Conservation (phyloP, 2,113 vertebrate genomes). For the Piprites chloris region DNA sequence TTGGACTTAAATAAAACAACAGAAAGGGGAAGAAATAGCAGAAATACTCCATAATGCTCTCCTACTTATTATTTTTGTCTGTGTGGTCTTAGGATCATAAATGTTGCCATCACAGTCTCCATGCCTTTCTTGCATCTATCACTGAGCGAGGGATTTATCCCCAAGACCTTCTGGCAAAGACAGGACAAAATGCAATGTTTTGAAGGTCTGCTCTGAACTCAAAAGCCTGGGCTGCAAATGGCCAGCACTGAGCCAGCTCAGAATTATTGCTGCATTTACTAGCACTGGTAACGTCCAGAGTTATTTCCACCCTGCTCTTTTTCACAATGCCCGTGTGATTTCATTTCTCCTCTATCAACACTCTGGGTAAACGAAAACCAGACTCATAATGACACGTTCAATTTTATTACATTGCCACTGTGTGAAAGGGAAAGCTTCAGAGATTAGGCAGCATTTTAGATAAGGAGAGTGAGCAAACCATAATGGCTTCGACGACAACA, state of each 20-base stretch:
- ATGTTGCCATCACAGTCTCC: neutral
- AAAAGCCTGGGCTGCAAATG: neutral
- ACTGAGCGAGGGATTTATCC: neutral
- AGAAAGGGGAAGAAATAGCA: neutral
- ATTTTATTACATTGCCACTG: slow-evolving; percentile 20
- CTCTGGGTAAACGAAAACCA: slow-evolving; percentile 29
- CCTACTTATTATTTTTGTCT: neutral
- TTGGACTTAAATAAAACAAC: neutral
- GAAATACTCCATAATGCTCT: neutral
- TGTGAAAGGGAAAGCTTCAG: neutral
- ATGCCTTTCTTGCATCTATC: neutral
- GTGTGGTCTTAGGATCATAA: neutral
- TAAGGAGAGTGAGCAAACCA: neutral
- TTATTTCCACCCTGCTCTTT: neutral
- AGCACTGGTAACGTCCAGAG: neutral
- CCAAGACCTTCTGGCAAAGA: neutral
- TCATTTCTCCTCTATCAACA: neutral
- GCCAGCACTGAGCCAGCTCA: neutral
- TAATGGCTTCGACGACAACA: neutral
- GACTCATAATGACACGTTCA: neutral
- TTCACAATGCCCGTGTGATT: neutral
- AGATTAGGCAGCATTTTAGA: slow-evolving; percentile 10
- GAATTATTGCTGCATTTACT: neutral
- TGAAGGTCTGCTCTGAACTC: neutral
- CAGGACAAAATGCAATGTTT: neutral